Conservation (phyloP, 2,888 invertebrate genomes). For the Volucella bombylans region DNA sequence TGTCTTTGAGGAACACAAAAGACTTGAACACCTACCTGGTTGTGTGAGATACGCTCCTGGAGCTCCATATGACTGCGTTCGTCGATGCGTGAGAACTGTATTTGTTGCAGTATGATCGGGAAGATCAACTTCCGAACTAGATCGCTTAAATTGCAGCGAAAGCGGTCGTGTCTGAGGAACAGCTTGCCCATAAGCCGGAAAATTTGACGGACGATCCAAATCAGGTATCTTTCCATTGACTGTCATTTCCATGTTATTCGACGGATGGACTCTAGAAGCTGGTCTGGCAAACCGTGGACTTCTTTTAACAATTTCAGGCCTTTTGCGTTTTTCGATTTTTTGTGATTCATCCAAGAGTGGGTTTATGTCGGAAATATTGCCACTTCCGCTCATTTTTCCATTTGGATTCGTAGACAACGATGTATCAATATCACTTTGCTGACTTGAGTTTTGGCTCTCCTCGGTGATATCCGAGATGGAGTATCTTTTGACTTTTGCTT, state of each 20-base stretch:
- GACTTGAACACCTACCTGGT: constrained; percentile 61
- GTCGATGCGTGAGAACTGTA: constrained; percentile 77
- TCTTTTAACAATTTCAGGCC: constrained; percentile 79
- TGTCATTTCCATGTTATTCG: constrained; percentile 44
- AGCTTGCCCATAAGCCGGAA: constrained; percentile 73
- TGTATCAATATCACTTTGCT: constrained; percentile 79
- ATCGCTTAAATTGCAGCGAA: constrained; percentile 80
- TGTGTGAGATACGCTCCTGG: constrained; percentile 77
- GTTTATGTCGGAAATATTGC: constrained; percentile 78
- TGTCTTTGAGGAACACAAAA: not conserved
- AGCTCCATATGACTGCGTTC: constrained; percentile 81
- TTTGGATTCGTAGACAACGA: constrained; percentile 78
- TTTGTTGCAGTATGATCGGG: constrained; percentile 75
- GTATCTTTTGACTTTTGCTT: constrained; percentile 76
- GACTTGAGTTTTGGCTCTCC: constrained; percentile 79
- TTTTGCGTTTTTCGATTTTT: constrained; percentile 78
- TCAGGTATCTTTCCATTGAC: constrained; percentile 39
- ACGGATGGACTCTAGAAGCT: constrained; percentile 76
- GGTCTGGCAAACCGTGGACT: constrained; percentile 79
- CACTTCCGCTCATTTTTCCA: constrained; percentile 10
- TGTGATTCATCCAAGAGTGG: constrained; percentile 77
- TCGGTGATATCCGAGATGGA: constrained; percentile 80
- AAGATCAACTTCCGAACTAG: constrained; percentile 80
- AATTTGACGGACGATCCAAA: constrained; percentile 63
- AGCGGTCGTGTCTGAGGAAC: constrained; percentile 75